Evolutionary conservation across 2,797 vertebrate genomes (phyloP).

Genomic region (Poeciliopsis paucimaculata): DNA sequence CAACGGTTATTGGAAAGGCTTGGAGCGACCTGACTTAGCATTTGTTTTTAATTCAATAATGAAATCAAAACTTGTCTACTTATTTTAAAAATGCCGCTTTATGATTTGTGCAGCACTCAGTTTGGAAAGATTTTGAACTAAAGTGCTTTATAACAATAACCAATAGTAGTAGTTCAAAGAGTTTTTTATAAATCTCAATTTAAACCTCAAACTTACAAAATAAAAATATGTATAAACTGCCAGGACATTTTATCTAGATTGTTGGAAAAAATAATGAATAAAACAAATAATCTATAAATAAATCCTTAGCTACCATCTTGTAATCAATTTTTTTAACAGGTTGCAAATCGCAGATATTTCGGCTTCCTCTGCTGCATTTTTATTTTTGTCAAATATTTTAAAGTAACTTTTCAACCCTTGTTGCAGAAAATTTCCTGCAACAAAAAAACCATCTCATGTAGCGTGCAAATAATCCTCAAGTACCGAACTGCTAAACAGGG

Average conservation of each 20-base stretch:
- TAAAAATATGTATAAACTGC: neutral
- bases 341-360: neutral
- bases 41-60: neutral
- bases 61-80: neutral
- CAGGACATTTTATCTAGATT: neutral
- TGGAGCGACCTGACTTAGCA: neutral
- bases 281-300: no score
- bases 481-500: no score
- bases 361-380: neutral
- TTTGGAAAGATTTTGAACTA: neutral
- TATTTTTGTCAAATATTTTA: no score
- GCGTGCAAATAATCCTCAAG: no score
- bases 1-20: neutral
- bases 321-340: no score
- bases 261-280: no score
- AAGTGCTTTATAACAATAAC: neutral
- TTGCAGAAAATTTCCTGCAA: no score
- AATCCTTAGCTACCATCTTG: no score
- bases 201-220: neutral
- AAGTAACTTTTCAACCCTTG: no score
- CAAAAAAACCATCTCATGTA: no score
- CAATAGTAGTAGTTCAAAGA: no score
- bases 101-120: neutral
- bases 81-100: neutral
- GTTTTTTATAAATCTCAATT: neutral